Evolutionary conservation across 2,888 invertebrate genomes (phyloP).

Genomic region (Chydorus sphaericus): DNA sequence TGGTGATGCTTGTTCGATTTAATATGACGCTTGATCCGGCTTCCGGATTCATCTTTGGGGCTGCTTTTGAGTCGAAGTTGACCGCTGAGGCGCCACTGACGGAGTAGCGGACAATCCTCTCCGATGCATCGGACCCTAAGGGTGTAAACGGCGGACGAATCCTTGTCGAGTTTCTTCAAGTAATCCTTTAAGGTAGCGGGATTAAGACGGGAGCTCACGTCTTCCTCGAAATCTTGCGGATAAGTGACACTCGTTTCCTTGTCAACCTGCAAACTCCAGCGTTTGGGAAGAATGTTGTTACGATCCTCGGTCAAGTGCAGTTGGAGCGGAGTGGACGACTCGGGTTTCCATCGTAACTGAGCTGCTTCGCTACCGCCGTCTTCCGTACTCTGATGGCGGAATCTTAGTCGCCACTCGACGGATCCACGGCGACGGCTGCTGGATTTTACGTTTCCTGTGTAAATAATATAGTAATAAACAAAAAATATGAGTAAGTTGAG

Average conservation of each 20-base stretch:
- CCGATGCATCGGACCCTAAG: background rate
- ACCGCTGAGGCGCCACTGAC: background rate
- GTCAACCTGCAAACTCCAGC: background rate
- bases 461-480: background rate
- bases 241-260: background rate
- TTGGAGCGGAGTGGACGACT: background rate
- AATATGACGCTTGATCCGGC: background rate
- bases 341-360: background rate
- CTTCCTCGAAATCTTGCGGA: background rate
- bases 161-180: background rate
- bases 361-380: background rate
- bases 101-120: background rate
- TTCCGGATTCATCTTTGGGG: background rate
- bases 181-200: background rate
- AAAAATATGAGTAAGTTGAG: background rate
- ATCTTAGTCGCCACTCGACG: background rate
- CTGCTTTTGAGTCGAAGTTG: background rate
- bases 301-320: background rate
- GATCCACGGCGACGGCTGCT: background rate
- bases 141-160: background rate
- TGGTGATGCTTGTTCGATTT: background rate
- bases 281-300: background rate
- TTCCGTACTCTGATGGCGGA: background rate
- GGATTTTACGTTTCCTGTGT: no score
- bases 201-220: background rate